Percentiles rank a stretch among this genome's conserved stretches.
phyloP scores from a whole-genome alignment of 2,888 invertebrate species.

The Folsomia candida region DNA sequence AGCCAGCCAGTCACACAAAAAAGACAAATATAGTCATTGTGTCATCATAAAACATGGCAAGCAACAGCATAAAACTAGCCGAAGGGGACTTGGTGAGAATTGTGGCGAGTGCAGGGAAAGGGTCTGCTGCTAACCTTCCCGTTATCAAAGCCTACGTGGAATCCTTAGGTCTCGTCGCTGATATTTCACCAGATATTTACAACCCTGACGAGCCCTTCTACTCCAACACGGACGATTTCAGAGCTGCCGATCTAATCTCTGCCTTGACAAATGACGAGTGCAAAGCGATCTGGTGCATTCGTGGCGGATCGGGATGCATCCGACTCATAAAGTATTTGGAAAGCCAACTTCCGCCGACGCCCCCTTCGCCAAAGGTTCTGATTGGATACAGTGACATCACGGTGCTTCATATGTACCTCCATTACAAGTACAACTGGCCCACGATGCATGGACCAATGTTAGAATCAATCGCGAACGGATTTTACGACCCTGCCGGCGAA shows the following conservation, averaged over 20 bases:
- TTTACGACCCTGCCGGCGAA: constrained; percentile 26
- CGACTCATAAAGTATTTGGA: constrained; percentile 33
- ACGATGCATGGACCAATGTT: constrained; percentile 38
- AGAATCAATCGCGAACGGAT: constrained; percentile 35
- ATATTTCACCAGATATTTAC: constrained; percentile 37
- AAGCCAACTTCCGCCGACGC: constrained; percentile 11
- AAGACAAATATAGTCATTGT: too few species aligned
- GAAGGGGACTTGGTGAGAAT: constrained; percentile 33
- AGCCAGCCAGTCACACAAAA: too few species aligned
- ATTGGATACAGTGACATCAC: constrained; percentile 44
- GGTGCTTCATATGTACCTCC: constrained; percentile 31
- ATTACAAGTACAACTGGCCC: constrained; percentile 32
- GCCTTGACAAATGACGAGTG: constrained; percentile 28
- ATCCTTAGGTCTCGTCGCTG: constrained; percentile 26
- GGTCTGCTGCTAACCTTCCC: constrained; percentile 17
- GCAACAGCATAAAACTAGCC: too few species aligned
- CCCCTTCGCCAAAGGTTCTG: constrained; percentile 26
- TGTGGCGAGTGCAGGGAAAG: constrained; percentile 32
- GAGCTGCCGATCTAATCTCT: constrained; percentile 35
- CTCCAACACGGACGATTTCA: constrained; percentile 41
- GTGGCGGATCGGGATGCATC: constrained; percentile 40
- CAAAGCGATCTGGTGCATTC: constrained; percentile 43
- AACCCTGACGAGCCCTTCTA: constrained; percentile 36
- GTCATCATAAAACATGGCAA: too few species aligned
- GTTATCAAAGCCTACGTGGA: constrained; percentile 29